These are phyloP conservation scores for Protonemura montana DNA, from an alignment of 2,888 invertebrate species.

Conservation along the genomic window DNA sequence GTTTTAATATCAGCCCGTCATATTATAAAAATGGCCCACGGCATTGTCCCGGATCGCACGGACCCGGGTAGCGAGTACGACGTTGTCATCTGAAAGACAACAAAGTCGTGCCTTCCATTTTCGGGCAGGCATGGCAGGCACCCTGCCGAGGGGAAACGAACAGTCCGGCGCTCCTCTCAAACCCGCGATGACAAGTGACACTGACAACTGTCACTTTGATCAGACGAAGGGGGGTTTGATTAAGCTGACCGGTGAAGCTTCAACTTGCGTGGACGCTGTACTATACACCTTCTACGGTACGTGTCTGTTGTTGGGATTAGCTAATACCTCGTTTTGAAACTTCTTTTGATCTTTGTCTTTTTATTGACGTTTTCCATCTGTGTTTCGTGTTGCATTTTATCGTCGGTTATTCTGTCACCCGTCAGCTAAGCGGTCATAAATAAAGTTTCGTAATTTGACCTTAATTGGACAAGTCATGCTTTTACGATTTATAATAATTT, in stretches of 20 bases:
- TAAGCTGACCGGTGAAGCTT: neutral
- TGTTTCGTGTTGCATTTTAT: neutral
- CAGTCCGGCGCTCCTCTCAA: neutral
- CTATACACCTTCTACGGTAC: neutral
- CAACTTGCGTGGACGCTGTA: neutral
- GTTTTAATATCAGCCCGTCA: neutral
- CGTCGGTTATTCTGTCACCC: neutral
- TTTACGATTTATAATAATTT: conserved; percentile 12
- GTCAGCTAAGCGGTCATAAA: neutral
- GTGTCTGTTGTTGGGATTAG: neutral
- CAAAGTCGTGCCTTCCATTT: neutral
- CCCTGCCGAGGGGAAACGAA: neutral
- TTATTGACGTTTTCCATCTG: conserved; percentile 2
- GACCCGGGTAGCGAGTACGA: neutral
- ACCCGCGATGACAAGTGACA: conserved; percentile 32
- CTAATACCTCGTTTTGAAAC: conserved; percentile 7
- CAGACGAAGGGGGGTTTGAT: neutral
- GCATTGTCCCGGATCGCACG: neutral
- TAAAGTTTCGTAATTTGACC: conserved; percentile 27
- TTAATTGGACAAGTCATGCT: conserved; percentile 22
- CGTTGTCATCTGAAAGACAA: conserved; percentile 9
- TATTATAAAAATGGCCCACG: conserved; percentile 23
- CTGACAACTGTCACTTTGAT: neutral
- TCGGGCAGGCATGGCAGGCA: neutral
- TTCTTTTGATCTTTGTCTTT: neutral